Percentiles rank a stretch among this genome's conserved stretches.
Evolutionary conservation across 2,797 vertebrate genomes (phyloP).

Genomic region (Adrianichthys oophorus): DNA sequence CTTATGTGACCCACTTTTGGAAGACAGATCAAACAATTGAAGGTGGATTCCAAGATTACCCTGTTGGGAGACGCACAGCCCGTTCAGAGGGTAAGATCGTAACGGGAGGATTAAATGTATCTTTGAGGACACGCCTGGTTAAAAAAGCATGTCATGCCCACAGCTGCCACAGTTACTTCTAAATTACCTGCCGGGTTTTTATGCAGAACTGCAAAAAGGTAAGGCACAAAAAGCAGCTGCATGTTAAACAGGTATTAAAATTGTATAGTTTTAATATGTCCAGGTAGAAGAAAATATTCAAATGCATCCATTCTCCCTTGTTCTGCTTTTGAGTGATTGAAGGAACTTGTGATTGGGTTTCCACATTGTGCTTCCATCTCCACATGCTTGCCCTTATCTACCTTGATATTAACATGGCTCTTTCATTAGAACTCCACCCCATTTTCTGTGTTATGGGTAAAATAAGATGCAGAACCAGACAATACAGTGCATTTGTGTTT

Average conservation of each 20-base stretch:
- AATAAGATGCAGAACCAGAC: conserved; percentile 88
- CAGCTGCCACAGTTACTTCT: conserved; percentile 82
- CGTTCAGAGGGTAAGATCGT: conserved; percentile 51
- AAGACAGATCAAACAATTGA: conserved; percentile 18
- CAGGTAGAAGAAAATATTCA: conserved; percentile 87
- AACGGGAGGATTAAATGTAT: conserved; percentile 70
- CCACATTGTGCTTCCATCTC: conserved; percentile 87
- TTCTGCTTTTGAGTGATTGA: conserved; percentile 87
- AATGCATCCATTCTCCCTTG: conserved; percentile 82
- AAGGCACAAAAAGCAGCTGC: conserved; percentile 81
- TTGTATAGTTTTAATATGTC: conserved; percentile 89
- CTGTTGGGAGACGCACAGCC: conserved; percentile 28
- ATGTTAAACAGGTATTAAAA: conserved; percentile 89
- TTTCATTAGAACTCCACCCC: conserved; percentile 90
- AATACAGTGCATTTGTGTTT: conserved; percentile 93
- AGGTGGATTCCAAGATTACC: conserved; percentile 33
- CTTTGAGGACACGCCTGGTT: conserved; percentile 63
- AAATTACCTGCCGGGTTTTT: conserved; percentile 78
- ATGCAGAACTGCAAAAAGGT: conserved; percentile 70
- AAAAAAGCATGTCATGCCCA: conserved; percentile 84
- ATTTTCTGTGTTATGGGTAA: conserved; percentile 86
- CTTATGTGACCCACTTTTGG: conserved; percentile 6
- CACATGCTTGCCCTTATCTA: conserved; percentile 79
- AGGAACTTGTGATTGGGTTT: conserved; percentile 96
- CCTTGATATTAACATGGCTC: conserved; percentile 94